Conservation (phyloP, 2,113 vertebrate genomes). For the Anolis carolinensis region DNA sequence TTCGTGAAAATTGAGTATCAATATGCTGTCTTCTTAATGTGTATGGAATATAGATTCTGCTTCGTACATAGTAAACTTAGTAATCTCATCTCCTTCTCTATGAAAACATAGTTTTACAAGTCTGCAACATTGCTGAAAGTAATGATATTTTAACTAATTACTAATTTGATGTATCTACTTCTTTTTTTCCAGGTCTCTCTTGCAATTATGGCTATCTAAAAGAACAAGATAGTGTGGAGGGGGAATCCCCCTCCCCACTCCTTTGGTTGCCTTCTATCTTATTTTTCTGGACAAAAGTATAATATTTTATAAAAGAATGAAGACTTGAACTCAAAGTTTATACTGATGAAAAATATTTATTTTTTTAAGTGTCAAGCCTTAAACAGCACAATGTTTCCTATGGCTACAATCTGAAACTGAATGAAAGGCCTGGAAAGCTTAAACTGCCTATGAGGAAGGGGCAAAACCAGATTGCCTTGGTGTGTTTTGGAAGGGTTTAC, state of each 20-base stretch:
- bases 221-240: slow-evolving; percentile 80
- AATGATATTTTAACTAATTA: slow-evolving; percentile 29
- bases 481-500: slow-evolving; percentile 33
- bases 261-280: slow-evolving; percentile 72
- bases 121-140: not conserved
- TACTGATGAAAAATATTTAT: slow-evolving; percentile 81
- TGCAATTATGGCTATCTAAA: slow-evolving; percentile 98
- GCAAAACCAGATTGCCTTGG: slow-evolving; percentile 61
- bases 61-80: not conserved
- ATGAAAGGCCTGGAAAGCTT: slow-evolving; percentile 69
- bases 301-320: slow-evolving; percentile 58
- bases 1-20: not conserved
- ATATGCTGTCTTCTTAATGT: not conserved
- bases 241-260: slow-evolving; percentile 85
- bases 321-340: slow-evolving; percentile 73
- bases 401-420: slow-evolving; percentile 80
- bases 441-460: slow-evolving; percentile 77
- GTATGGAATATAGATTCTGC: too few species aligned
- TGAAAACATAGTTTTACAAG: not conserved
- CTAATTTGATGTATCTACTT: slow-evolving; percentile 47
- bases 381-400: slow-evolving; percentile 69
- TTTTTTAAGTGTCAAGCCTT: slow-evolving; percentile 75
- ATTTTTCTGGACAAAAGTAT: slow-evolving; percentile 72
- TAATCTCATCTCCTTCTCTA: not conserved
- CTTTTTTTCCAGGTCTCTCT: slow-evolving; percentile 79